Evolutionary conservation across 2,113 vertebrate genomes (phyloP).

Genomic region (Leptobrachium leishanense): DNA sequence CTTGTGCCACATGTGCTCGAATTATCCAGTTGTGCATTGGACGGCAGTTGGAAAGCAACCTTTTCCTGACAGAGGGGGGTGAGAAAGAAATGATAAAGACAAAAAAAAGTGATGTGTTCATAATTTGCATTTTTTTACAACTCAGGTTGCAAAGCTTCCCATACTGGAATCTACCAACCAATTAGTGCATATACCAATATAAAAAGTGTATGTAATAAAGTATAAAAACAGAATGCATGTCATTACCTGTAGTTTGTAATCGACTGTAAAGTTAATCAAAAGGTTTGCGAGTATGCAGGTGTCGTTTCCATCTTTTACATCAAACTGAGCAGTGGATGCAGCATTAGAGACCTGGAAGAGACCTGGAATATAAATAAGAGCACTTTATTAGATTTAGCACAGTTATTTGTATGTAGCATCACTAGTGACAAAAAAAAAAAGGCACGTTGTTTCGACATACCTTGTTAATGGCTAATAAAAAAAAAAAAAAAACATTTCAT

Average conservation of each 20-base stretch:
- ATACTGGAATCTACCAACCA: no score
- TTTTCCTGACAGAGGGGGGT: conserved; percentile 58
- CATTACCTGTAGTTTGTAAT: conserved; percentile 57
- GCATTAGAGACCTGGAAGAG: conserved; percentile 61
- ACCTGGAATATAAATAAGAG: conserved; percentile 51
- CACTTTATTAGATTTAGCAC: no score
- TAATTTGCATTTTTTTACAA: no score
- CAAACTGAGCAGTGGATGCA: conserved; percentile 67
- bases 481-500: no score
- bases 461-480: no score
- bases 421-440: no score
- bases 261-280: conserved; percentile 72
- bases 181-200: no score
- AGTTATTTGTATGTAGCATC: no score
- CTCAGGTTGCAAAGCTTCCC: no score
- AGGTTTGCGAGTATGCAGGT: conserved; percentile 83
- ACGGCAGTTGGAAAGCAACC: conserved; percentile 64
- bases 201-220: no score
- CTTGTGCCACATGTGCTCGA: conserved; percentile 73
- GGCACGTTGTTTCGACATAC: no score
- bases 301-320: conserved; percentile 73
- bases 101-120: no score
- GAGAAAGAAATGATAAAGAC: conserved; percentile 1
- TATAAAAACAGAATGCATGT: conserved; percentile 4
- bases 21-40: conserved; percentile 60